Evolutionary conservation across 2,113 vertebrate species (phyloP).

Genomic region (Australoheros scitulus): DNA sequence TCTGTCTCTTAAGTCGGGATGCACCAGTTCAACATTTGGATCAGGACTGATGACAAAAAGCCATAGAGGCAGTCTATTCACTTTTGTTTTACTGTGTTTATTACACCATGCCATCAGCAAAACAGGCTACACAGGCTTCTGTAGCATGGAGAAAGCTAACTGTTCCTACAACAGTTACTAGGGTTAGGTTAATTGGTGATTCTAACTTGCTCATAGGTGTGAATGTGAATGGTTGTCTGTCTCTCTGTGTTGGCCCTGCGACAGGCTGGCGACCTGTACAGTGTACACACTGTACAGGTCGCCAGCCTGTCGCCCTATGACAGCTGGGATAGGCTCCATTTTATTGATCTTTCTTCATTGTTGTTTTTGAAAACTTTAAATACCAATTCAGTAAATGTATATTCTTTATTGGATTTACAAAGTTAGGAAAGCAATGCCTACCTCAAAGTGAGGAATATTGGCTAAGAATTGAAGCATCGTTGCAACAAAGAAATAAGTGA

Average conservation of each 20-base stretch:
- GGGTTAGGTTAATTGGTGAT: too few relatives aligned
- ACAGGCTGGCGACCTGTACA: too few relatives aligned
- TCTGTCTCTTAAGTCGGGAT: background rate
- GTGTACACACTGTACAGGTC: too few relatives aligned
- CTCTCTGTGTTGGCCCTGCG: too few relatives aligned
- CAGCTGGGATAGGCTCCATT: too few relatives aligned
- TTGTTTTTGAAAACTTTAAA: background rate
- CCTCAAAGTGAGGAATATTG: background rate
- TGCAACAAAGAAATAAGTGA: too few relatives aligned
- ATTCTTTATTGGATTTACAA: background rate
- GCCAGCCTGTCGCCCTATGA: too few relatives aligned
- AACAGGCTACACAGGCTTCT: background rate
- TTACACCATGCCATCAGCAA: background rate
- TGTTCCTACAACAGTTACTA: background rate
- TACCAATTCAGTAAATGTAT: background rate
- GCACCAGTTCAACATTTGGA: background rate
- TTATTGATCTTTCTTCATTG: background rate
- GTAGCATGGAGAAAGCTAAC: background rate
- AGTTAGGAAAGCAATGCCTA: background rate
- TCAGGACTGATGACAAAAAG: background rate
- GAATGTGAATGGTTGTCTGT: too few relatives aligned
- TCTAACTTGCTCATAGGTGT: too few relatives aligned
- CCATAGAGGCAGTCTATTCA: background rate
- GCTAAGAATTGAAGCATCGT: too few relatives aligned
- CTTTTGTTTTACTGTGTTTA: background rate